Percentiles rank a stretch among this genome's conserved stretches.
Evolutionary conservation across 2,888 invertebrate species (phyloP).

Genomic region (Physocephala rufipes): DNA sequence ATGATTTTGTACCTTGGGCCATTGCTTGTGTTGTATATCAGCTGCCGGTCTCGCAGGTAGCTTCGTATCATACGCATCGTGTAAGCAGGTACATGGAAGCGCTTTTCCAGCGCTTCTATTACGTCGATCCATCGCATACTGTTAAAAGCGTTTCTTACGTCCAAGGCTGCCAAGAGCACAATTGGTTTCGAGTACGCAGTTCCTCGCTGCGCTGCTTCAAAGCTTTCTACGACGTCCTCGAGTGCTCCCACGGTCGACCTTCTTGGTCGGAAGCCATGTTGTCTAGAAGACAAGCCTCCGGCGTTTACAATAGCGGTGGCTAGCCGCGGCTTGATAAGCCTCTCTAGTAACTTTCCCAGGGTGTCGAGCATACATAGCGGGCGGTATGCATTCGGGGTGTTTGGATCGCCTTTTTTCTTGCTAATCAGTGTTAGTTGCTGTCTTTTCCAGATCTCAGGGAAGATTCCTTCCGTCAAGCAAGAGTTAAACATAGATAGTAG

Average conservation of each 20-base stretch:
- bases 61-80: background rate
- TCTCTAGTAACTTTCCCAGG: slow-evolving; percentile 7
- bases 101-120: background rate
- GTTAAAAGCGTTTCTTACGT: background rate
- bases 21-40: too few species aligned
- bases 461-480: background rate
- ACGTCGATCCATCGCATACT: background rate
- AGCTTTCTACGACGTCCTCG: background rate
- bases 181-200: background rate
- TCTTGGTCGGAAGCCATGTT: slow-evolving; percentile 3
- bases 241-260: background rate
- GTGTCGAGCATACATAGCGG: slow-evolving; percentile 14
- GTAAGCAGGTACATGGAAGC: background rate
- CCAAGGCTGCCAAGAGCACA: background rate
- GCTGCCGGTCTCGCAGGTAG: background rate
- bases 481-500: slow-evolving; percentile 1
- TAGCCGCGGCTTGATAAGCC: background rate
- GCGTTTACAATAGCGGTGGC: background rate
- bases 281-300: background rate
- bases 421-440: slow-evolving; percentile 1
- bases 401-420: background rate
- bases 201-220: background rate
- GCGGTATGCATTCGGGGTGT: background rate
- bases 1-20: too few species aligned
- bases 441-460: background rate